These are phyloP conservation scores for Ricordea florida DNA, from an alignment of 92 coral and sea anemone species.

Conservation along the genomic window DNA sequence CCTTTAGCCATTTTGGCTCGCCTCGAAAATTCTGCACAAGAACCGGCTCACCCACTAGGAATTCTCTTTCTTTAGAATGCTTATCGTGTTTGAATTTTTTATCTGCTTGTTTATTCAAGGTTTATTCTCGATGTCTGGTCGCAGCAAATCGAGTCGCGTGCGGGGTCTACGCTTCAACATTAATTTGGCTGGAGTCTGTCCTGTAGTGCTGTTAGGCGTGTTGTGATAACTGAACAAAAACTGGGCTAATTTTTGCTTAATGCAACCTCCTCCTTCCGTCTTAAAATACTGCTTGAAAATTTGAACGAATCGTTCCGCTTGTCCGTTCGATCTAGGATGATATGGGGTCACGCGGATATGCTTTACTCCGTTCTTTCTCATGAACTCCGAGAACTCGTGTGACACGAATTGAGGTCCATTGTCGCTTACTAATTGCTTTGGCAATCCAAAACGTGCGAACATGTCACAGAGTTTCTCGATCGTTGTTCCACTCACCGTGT, in stretches of 20 bases:
- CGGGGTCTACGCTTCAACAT: neutral
- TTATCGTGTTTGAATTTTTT: slow-evolving; percentile 32
- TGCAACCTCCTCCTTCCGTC: slow-evolving; percentile 4
- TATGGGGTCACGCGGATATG: slow-evolving; percentile 44
- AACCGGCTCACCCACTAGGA: slow-evolving; percentile 33
- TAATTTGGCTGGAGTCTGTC: slow-evolving; percentile 3
- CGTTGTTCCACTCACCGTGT: slow-evolving; percentile 19
- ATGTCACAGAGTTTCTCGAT: slow-evolving; percentile 27
- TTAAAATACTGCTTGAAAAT: too few relatives aligned
- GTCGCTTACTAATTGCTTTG: slow-evolving; percentile 33
- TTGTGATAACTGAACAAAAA: slow-evolving; percentile 14
- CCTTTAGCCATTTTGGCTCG: slow-evolving; percentile 31
- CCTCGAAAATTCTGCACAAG: slow-evolving; percentile 25
- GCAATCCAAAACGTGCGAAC: slow-evolving; percentile 31
- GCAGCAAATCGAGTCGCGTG: slow-evolving; percentile 30
- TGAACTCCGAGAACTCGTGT: slow-evolving; percentile 23
- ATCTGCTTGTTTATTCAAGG: slow-evolving; percentile 19
- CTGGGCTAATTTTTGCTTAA: neutral
- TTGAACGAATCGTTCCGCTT: slow-evolving; percentile 14
- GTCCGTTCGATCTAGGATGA: slow-evolving; percentile 52
- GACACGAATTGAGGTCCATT: slow-evolving; percentile 39
- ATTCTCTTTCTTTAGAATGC: slow-evolving; percentile 39
- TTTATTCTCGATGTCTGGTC: slow-evolving; percentile 30
- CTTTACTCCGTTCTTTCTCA: slow-evolving; percentile 8
- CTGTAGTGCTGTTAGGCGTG: slow-evolving; percentile 20